Conservation (phyloP, 2,113 vertebrate genomes). For the Gila orcuttii region DNA sequence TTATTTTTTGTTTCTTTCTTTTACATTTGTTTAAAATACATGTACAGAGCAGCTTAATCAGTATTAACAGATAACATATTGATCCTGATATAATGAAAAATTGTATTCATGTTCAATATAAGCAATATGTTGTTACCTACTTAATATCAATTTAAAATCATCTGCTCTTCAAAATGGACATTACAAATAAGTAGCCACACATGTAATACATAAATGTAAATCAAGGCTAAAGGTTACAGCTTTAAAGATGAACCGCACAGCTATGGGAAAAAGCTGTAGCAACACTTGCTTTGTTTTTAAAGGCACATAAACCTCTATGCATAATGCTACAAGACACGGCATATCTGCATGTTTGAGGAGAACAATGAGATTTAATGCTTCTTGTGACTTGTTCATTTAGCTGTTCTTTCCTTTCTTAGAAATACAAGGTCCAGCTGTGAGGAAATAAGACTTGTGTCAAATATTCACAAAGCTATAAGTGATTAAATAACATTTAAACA, state of each 20-base stretch:
- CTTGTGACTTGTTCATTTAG: conserved; percentile 51
- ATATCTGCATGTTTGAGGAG: conserved; percentile 17
- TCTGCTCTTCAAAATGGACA: conserved; percentile 12
- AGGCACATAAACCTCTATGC: conserved; percentile 75
- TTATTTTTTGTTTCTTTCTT: background rate
- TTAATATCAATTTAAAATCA: background rate
- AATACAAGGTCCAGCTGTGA: conserved; percentile 5
- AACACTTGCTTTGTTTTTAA: conserved; percentile 62
- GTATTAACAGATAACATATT: background rate
- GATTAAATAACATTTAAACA: background rate
- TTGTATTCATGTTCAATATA: background rate
- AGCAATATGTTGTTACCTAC: background rate
- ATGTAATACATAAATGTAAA: background rate
- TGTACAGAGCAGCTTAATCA: conserved; percentile 9
- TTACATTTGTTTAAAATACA: conserved; percentile 27
- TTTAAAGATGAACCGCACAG: conserved; percentile 55
- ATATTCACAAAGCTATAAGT: background rate
- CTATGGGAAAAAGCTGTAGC: conserved; percentile 68
- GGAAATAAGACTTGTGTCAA: background rate
- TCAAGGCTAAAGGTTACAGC: conserved; percentile 12
- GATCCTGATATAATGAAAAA: background rate
- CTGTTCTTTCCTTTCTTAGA: conserved; percentile 36
- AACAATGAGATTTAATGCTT: conserved; percentile 22
- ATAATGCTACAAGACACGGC: conserved; percentile 60
- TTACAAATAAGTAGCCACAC: background rate